Evolutionary conservation across 2,888 invertebrate genomes (phyloP).

Genomic region (Hemaris fuciformis): DNA sequence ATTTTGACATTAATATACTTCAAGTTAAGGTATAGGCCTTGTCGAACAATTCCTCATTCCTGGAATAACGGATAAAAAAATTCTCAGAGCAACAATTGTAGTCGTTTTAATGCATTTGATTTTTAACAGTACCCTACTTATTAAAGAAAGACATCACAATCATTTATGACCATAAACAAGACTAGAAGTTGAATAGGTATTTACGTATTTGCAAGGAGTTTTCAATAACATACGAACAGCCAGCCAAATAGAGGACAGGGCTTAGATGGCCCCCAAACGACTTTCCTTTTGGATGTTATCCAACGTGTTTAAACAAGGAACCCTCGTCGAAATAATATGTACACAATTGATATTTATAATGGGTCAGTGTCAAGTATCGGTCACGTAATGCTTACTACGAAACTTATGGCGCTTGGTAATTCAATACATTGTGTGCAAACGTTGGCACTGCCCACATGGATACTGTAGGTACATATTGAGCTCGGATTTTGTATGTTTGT

Average conservation of each 20-base stretch:
- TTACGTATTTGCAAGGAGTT: background rate
- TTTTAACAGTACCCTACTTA: too few species aligned
- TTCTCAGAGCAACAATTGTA: too few species aligned
- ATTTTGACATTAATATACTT: too few species aligned
- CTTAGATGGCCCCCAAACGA: background rate
- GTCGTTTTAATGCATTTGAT: too few species aligned
- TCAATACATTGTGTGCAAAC: conserved; percentile 61
- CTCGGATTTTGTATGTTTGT: background rate
- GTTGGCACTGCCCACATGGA: conserved; percentile 25
- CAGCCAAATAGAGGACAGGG: background rate
- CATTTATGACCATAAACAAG: background rate
- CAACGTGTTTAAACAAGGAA: conserved; percentile 32
- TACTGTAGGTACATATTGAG: background rate
- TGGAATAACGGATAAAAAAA: too few species aligned
- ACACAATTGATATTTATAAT: conserved; percentile 42
- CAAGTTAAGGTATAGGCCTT: too few species aligned
- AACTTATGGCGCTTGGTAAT: conserved; percentile 66
- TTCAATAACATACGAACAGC: background rate
- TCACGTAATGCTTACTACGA: conserved; percentile 73
- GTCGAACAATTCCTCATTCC: too few species aligned
- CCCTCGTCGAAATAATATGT: conserved; percentile 30
- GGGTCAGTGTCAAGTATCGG: conserved; percentile 70
- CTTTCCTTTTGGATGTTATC: background rate
- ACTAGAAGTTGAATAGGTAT: background rate
- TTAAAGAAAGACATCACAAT: too few species aligned